Evolutionary conservation across 2,888 invertebrate species (phyloP), one percentile per base, ranked within the genome.

Genomic region (Pseudococcus jackbeardsleyi): DNA sequence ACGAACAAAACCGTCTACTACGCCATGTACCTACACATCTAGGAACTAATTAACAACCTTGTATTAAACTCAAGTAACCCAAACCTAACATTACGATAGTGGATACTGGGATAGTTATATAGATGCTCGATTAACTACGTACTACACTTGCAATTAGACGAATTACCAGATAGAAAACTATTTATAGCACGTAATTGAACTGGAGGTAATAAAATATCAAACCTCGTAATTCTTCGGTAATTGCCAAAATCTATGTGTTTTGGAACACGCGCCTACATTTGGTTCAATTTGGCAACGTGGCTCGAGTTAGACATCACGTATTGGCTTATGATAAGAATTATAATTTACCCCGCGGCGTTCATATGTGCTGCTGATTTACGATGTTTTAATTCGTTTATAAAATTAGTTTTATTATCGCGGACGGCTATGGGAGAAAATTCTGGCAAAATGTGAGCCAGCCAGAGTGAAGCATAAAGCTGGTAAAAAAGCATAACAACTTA

Each of bases 111-210:
- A 33, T 59, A 17, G 64, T 64, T 42, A 42, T 9, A 6, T 64
- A 9, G 64, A 64, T 22, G 64, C 64, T 8, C 64, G 64, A 64
- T 64, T 22, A 64, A 64, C 64, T 22, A 64, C 12, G 15, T 64
- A 54, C n/a, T 50, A 50, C 15, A 50, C 48, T 50, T 42, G 42
- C 48, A 59, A 59, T 19, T 64, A 64, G 19, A 64, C 64, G 64
- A 64, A 64, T 64, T 64, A 64, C 19, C 22, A 12, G n/a, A 19
- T n/a, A 59, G 15, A 64, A 11, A 72, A 15, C 72, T 72, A 72
- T 72, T 72, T 72, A 72, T 72, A 72, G 33, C 12, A n/a, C 72
- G 72, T 72, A 72, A 72, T 72, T 72, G 72, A 72, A 72, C 72
- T 72, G 33, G 64, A 64, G 64, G 72, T 72, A 72, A 72, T 72